Conservation (phyloP, 35 echinoderm and acorn worm species). For the Nesometra sesokonis region DNA sequence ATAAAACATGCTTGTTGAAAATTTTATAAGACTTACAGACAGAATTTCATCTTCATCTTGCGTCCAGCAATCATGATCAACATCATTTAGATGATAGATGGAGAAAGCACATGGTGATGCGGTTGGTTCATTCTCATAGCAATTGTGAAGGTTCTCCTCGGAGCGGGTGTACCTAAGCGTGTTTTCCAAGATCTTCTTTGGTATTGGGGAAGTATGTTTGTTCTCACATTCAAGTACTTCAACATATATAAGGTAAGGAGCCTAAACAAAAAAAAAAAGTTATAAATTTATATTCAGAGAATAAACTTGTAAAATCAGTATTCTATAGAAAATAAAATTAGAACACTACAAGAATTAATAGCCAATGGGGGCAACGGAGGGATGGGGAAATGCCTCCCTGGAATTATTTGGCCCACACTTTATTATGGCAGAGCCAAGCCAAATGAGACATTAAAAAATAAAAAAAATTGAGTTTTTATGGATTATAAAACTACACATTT, state of each 20-base stretch:
- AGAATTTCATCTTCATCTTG: conserved; percentile 85
- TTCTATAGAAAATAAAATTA: no score
- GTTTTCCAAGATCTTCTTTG: conserved; percentile 87
- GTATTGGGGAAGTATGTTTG: conserved; percentile 85
- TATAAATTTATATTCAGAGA: no score
- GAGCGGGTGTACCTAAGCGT: conserved; percentile 86
- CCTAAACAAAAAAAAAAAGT: conserved; percentile 23
- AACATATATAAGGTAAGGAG: conserved; percentile 93
- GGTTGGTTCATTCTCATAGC: conserved; percentile 32
- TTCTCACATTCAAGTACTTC: conserved; percentile 85
- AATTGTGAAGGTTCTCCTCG: conserved; percentile 78
- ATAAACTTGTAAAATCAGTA: no score
- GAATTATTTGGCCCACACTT: no score
- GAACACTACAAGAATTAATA: no score
- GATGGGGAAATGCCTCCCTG: no score
- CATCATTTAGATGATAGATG: conserved; percentile 74
- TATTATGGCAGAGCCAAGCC: no score
- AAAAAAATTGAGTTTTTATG: no score
- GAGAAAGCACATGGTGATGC: conserved; percentile 65
- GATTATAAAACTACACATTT: no score
- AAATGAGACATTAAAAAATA: no score
- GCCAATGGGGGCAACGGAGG: no score
- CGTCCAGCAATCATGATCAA: conserved; percentile 87
- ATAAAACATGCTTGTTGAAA: no score
- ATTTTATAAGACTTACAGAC: conserved; percentile 64